These are phyloP conservation scores for Hirtodrosophila alboralis DNA, from an alignment of 2,888 invertebrate genomes.

Conservation along the genomic window DNA sequence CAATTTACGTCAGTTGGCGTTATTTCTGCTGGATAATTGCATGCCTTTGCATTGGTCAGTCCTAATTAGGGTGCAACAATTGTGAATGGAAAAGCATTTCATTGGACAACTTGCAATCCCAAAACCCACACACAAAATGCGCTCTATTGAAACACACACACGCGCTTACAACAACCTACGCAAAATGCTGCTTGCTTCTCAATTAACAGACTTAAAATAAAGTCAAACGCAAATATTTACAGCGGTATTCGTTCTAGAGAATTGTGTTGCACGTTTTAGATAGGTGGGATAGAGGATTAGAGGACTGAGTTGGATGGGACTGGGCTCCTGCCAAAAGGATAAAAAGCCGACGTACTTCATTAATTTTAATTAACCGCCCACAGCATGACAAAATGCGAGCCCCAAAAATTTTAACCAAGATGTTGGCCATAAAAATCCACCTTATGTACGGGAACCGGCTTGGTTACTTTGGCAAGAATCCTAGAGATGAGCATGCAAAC, in stretches of 20 bases:
- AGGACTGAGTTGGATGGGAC: neutral
- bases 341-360: slow-evolving; percentile 72
- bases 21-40: neutral
- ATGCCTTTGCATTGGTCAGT: too few relatives aligned
- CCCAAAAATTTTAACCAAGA: slow-evolving; percentile 19
- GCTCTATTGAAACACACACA: neutral
- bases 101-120: neutral
- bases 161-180: neutral
- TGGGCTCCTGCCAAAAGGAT: slow-evolving; percentile 48
- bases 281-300: neutral
- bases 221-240: slow-evolving; percentile 61
- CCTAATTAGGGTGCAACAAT: slow-evolving; percentile 15
- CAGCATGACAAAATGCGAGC: slow-evolving; percentile 60
- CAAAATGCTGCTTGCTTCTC: slow-evolving; percentile 31
- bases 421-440: slow-evolving; percentile 28
- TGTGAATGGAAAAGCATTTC: slow-evolving; percentile 6
- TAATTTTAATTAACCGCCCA: slow-evolving; percentile 75
- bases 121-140: slow-evolving; percentile 1
- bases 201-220: slow-evolving; percentile 67
- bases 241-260: slow-evolving; percentile 31
- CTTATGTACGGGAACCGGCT: slow-evolving; percentile 22
- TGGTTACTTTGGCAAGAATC: slow-evolving; percentile 18
- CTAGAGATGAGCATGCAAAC: slow-evolving; percentile 16
- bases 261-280: slow-evolving; percentile 10
- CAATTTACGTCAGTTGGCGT: neutral